phyloP scores from a whole-genome alignment of 2,888 invertebrate genomes.

The Rhamphomyia laevipes region DNA sequence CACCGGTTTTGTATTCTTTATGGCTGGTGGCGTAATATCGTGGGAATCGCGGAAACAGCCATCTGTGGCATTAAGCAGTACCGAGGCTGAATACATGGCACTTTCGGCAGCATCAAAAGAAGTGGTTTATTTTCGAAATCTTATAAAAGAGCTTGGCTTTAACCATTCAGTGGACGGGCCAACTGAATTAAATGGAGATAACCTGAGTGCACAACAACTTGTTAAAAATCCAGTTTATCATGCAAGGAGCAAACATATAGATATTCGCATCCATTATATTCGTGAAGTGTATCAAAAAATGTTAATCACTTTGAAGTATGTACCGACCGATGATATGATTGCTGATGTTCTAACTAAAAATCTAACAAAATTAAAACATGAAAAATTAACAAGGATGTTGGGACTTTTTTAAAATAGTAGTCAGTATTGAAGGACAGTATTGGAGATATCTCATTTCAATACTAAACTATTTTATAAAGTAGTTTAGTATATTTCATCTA shows the following conservation, averaged over 20 bases:
- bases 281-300: conserved; percentile 2
- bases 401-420: no score
- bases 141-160: conserved; percentile 5
- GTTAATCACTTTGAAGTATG: background rate
- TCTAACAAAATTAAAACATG: background rate
- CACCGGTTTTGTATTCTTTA: conserved; percentile 4
- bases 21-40: background rate
- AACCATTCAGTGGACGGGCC: background rate
- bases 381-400: background rate
- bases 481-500: no score
- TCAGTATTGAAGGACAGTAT: no score
- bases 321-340: background rate
- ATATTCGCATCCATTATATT: conserved; percentile 10
- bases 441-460: no score
- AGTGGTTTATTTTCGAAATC: conserved; percentile 5
- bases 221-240: conserved; percentile 12
- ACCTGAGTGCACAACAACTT: conserved; percentile 8
- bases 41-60: conserved; percentile 4
- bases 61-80: conserved; percentile 5
- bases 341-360: background rate
- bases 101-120: conserved; percentile 11
- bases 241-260: no score
- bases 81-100: conserved; percentile 8
- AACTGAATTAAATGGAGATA: conserved; percentile 7
- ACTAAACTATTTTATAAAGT: no score